Base-by-base conservation (phyloP, 2,113 vertebrate species). In the Rhabdomys dilectus region DNA sequence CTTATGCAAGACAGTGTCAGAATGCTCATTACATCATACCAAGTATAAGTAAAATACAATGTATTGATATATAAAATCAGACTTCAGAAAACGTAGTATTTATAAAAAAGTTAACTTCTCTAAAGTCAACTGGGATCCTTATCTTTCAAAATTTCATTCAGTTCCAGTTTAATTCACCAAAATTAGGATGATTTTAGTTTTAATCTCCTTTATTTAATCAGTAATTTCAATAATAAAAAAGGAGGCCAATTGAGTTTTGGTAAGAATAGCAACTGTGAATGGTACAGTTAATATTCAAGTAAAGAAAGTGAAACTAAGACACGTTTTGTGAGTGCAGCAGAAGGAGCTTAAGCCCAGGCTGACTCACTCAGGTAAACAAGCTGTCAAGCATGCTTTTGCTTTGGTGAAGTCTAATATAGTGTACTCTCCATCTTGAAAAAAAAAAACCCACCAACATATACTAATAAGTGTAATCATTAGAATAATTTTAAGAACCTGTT, bases 131-230 rank as follows among this genome's bases (percentile, higher is more conserved):
- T 62, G 26, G 5, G 1, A 86, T 66, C 9, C 42, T 22, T 51
- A 87, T 12, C 45, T 87, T 68, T 72, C 56, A 86, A 66, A 89
- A 70, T 76, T 87, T 87, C 60, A 84, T 77, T 85, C 39, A n/a
- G 12, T 86, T 89, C 22, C 1, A 78, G 45, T 42, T 94, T 94
- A 84, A 36, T 75, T 85, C 42, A 19, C 13, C 12, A 24, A 76
- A 94, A 92, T 62, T 64, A 62, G 10, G 62, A 48, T 45, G 9
- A 48, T 51, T 91, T 94, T 48, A 88, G 13, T 88, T 94, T 85
- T 89, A 29, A 94, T 68, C 73, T n/a, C 34, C 56, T 89, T n/a
- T n/a, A 29, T 85, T 12, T 77, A 78, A 77, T 84, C 16, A 84
- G n/a, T 24, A 84, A 42, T 31, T 42, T 62, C 58, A 42, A 62